Conservation (phyloP, 2,888 invertebrate genomes). For the Latrodectus elegans region DNA sequence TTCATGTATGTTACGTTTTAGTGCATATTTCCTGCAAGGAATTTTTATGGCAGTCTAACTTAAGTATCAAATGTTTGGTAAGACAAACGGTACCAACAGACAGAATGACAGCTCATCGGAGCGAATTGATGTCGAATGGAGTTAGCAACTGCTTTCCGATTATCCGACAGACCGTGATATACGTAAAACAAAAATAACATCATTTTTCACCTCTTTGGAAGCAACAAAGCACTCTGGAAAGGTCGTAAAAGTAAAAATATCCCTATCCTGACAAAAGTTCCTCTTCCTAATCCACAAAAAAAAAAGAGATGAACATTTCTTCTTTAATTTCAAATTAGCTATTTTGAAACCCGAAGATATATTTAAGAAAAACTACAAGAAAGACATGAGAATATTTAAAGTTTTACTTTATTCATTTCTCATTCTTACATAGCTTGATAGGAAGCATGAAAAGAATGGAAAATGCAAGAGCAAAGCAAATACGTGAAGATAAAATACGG, state of each 20-base stretch:
- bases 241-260: not conserved
- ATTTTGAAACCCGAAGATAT: not conserved
- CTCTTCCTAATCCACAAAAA: not conserved
- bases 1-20: too few relatives aligned
- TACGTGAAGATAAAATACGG: not conserved
- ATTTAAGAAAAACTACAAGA: not conserved
- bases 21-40: too few relatives aligned
- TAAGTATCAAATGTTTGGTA: not conserved
- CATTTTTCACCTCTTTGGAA: conserved; percentile 28
- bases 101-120: conserved; percentile 23
- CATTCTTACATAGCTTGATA: not conserved
- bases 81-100: conserved; percentile 29
- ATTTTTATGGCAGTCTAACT: not conserved
- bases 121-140: conserved; percentile 29
- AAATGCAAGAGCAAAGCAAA: not conserved
- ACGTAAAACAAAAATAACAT: conserved; percentile 8
- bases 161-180: conserved; percentile 28
- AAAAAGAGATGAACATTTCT: not conserved
- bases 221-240: not conserved
- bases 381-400: not conserved
- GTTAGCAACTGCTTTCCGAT: conserved; percentile 54
- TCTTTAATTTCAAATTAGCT: not conserved
- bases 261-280: not conserved
- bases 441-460: not conserved
- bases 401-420: not conserved